These are phyloP conservation scores for Brachypalpus laphriformis DNA, from an alignment of 2,888 invertebrate genomes.

Conservation along the genomic window DNA sequence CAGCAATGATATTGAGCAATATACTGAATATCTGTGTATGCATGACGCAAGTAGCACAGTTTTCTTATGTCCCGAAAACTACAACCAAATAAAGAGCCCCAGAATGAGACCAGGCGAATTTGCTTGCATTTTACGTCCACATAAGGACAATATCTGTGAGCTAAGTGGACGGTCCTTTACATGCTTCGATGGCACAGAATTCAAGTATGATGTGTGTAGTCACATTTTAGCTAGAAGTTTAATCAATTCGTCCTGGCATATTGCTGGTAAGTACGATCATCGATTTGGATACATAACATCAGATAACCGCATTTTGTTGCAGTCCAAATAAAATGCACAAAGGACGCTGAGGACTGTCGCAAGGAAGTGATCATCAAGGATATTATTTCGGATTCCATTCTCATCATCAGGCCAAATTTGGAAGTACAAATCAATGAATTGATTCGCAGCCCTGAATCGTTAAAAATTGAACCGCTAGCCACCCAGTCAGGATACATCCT, in stretches of 20 bases:
- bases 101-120: constrained; percentile 81
- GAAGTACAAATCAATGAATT: constrained; percentile 88
- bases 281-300: not conserved
- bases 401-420: constrained; percentile 84
- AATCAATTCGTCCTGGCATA: constrained; percentile 87
- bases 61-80: constrained; percentile 85
- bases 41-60: constrained; percentile 76
- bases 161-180: constrained; percentile 89
- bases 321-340: constrained; percentile 84
- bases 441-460: constrained; percentile 82
- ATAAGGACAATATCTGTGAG: constrained; percentile 85
- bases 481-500: constrained; percentile 85
- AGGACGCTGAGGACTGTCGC: constrained; percentile 84
- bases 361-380: constrained; percentile 86
- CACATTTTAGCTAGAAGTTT: constrained; percentile 90
- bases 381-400: constrained; percentile 84
- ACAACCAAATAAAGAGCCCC: constrained; percentile 84
- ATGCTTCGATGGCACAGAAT: constrained; percentile 92
- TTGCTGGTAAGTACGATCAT: constrained; percentile 85
- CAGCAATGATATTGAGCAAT: constrained; percentile 78
- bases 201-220: constrained; percentile 91
- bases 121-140: constrained; percentile 85
- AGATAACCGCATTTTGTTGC: constrained; percentile 82
- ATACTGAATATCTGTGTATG: constrained; percentile 82
- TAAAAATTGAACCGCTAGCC: constrained; percentile 80